phyloP scores from a whole-genome alignment of 2,797 vertebrate species.

The Lindbergichthys nudifrons region DNA sequence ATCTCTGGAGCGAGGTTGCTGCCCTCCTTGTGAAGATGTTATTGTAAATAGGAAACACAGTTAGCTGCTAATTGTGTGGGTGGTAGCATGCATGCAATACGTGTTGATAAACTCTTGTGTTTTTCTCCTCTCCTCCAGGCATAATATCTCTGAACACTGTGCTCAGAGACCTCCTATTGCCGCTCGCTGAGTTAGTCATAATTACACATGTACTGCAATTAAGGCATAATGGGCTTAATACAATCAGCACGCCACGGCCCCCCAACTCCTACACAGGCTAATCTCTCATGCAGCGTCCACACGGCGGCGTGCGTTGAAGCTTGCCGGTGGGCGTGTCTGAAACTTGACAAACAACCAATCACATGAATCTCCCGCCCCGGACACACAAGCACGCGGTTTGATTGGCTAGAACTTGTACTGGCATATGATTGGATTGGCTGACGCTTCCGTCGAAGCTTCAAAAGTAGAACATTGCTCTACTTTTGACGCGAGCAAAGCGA shows the following conservation, averaged over 20 bases:
- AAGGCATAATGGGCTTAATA: conserved; percentile 69
- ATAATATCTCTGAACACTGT: conserved; percentile 54
- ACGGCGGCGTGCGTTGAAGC: no score
- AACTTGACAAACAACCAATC: no score
- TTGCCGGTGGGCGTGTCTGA: no score
- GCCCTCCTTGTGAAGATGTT: conserved; percentile 9
- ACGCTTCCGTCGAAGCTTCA: no score
- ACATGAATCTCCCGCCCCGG: no score
- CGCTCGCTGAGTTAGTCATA: conserved; percentile 57
- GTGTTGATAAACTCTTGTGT: conserved; percentile 53
- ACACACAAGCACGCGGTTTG: no score
- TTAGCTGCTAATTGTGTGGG: conserved; percentile 42
- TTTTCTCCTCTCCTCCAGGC: conserved; percentile 40
- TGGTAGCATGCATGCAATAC: conserved; percentile 17
- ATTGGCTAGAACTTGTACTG: no score
- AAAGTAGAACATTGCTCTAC: no score
- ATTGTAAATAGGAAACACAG: conserved; percentile 27
- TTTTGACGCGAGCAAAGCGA: no score
- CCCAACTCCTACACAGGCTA: not conserved
- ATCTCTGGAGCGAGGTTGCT: not conserved
- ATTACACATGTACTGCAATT: conserved; percentile 80
- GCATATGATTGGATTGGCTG: no score
- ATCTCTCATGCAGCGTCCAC: no score
- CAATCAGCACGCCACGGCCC: conserved; percentile 48
- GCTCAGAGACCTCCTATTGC: conserved; percentile 48